phyloP scores from a whole-genome alignment of 1,140 invertebrate species.

The Zaprionus taronus region DNA sequence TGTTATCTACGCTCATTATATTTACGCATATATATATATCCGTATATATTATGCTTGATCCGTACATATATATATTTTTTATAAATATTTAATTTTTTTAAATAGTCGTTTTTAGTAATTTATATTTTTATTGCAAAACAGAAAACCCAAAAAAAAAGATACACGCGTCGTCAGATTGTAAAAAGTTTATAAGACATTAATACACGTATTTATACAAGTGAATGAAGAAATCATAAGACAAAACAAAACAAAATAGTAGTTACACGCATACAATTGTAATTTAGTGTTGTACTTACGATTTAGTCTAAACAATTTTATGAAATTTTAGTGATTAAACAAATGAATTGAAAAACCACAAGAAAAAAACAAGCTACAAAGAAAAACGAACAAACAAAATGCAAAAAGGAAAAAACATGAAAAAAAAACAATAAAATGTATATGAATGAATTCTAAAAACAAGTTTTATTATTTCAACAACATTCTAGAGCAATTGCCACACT shows the following conservation, averaged over 20 bases:
- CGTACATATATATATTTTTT: constrained; percentile 60
- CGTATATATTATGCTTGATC: constrained; percentile 28
- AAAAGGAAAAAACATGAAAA: constrained; percentile 64
- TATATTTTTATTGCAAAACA: constrained; percentile 80
- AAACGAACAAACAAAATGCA: constrained; percentile 58
- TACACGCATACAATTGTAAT: constrained; percentile 81
- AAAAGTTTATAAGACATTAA: constrained; percentile 62
- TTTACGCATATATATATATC: constrained; percentile 25
- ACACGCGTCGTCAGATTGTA: constrained; percentile 61
- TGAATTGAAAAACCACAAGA: constrained; percentile 70
- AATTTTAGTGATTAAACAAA: constrained; percentile 82
- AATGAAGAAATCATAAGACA: constrained; percentile 38
- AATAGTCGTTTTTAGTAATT: constrained; percentile 83
- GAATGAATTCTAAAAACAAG: constrained; percentile 74
- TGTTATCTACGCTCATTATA: constrained; percentile 57
- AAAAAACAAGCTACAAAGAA: constrained; percentile 60
- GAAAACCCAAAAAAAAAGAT: constrained; percentile 61
- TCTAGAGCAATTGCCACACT: background rate
- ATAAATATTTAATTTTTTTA: constrained; percentile 82
- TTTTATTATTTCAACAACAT: constrained; percentile 50
- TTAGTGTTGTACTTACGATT: constrained; percentile 81
- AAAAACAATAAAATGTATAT: constrained; percentile 80
- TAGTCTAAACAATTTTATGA: constrained; percentile 83
- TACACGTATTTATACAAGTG: constrained; percentile 67
- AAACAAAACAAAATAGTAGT: constrained; percentile 63